Conservation (phyloP, 1,140 invertebrate genomes). For the Tetragnatha versicolor region DNA sequence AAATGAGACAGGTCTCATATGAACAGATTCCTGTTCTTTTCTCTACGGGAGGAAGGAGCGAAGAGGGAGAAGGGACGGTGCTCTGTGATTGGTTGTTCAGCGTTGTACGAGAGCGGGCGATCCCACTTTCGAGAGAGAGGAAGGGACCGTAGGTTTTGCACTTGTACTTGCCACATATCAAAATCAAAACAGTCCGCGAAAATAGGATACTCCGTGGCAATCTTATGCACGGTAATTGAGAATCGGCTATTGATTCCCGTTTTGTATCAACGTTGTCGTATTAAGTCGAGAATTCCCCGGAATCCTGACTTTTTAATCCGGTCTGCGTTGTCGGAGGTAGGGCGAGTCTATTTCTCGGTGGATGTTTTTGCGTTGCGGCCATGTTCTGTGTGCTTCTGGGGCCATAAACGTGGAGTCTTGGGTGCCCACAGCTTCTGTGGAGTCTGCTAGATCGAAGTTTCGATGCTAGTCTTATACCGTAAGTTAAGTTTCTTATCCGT, state of each 20-base stretch:
- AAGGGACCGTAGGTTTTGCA: not conserved
- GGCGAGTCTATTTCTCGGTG: conserved; percentile 34
- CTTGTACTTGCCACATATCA: conserved; percentile 3
- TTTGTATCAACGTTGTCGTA: not conserved
- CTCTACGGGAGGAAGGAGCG: not conserved
- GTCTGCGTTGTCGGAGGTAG: conserved; percentile 1
- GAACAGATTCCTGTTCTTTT: no score
- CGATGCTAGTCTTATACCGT: no score
- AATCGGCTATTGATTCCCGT: no score
- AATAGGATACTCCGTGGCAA: no score
- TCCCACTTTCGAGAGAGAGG: conserved; percentile 2
- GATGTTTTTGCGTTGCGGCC: conserved; percentile 52
- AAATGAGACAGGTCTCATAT: no score
- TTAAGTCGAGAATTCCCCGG: not conserved
- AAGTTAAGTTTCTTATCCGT: no score
- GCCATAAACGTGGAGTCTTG: conserved; percentile 49
- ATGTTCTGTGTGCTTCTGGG: conserved; percentile 33
- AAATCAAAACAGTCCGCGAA: not conserved
- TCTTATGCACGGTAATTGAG: not conserved
- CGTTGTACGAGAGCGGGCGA: conserved; percentile 17
- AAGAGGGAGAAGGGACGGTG: not conserved
- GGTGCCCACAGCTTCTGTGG: conserved; percentile 13
- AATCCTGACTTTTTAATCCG: not conserved
- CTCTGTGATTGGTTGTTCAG: not conserved
- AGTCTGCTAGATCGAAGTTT: not conserved